Evolutionary conservation across 2,888 invertebrate genomes (phyloP).

Genomic region (Dryobotodes eremita): DNA sequence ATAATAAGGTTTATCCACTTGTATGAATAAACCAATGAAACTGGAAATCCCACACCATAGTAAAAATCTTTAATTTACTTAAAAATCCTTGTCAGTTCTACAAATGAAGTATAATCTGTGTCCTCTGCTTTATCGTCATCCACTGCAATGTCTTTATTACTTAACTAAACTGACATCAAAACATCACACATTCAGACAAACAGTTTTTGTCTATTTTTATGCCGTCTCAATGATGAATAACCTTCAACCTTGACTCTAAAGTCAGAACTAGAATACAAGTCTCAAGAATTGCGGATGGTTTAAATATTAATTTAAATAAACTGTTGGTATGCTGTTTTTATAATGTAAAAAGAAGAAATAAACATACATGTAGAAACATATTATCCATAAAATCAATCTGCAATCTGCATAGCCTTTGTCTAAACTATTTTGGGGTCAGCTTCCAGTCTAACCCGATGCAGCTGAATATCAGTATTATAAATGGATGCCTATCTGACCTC

Average conservation of each 20-base stretch:
- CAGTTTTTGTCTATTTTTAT: constrained; percentile 40
- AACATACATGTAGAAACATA: neutral
- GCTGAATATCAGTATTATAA: neutral
- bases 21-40: neutral
- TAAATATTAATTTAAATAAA: neutral
- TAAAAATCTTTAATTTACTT: neutral
- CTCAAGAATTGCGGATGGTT: neutral
- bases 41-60: neutral
- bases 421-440: neutral
- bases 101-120: neutral
- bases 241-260: constrained; percentile 45
- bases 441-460: neutral
- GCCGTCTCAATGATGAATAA: constrained; percentile 26
- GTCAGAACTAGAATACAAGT: constrained; percentile 18
- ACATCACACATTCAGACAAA: neutral
- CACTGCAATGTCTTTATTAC: neutral
- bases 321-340: neutral
- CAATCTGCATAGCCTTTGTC: neutral
- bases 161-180: neutral
- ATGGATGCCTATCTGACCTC: neutral
- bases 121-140: neutral
- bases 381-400: neutral
- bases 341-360: neutral
- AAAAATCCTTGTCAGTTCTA: neutral
- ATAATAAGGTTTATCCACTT: neutral